Conservation (phyloP, 1,140 invertebrate species). For the Sitodiplosis mosellana region DNA sequence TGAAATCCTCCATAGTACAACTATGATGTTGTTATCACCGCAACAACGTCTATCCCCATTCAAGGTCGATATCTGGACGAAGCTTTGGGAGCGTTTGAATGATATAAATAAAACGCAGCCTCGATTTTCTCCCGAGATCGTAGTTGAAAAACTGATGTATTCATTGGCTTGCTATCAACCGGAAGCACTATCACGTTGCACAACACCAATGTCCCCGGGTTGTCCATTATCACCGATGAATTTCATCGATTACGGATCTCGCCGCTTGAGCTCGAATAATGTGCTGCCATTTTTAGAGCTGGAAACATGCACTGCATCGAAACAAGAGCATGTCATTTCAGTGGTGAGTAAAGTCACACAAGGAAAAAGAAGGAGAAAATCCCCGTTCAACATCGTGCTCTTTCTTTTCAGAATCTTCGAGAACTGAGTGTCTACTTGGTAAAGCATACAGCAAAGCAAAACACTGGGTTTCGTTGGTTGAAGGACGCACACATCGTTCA, state of each 20-base stretch:
- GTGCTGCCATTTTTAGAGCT: conserved; percentile 57
- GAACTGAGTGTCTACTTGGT: conserved; percentile 65
- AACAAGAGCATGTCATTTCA: conserved; percentile 69
- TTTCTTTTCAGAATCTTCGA: conserved; percentile 42
- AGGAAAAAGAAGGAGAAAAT: no score
- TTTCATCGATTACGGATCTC: conserved; percentile 28
- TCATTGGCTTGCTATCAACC: conserved; percentile 67
- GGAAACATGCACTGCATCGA: conserved; percentile 70
- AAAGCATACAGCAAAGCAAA: conserved; percentile 36
- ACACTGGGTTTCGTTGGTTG: conserved; percentile 24
- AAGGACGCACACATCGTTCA: conserved; percentile 26
- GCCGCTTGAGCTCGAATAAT: conserved; percentile 25
- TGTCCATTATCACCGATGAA: conserved; percentile 26
- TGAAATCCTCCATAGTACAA: conserved; percentile 57
- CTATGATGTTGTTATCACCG: conserved; percentile 62
- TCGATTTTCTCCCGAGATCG: conserved; percentile 44
- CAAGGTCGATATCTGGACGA: conserved; percentile 61
- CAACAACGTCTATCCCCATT: conserved; percentile 62
- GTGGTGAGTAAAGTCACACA: conserved; percentile 33
- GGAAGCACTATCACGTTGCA: conserved; percentile 63
- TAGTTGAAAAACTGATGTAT: conserved; percentile 53
- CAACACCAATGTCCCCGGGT: conserved; percentile 60
- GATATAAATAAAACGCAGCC: conserved; percentile 30
- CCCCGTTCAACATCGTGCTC: not conserved
- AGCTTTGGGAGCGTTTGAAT: conserved; percentile 51